These are phyloP conservation scores for Drosophila equinoxialis DNA, from an alignment of 1,140 invertebrate species.

Conservation along the genomic window DNA sequence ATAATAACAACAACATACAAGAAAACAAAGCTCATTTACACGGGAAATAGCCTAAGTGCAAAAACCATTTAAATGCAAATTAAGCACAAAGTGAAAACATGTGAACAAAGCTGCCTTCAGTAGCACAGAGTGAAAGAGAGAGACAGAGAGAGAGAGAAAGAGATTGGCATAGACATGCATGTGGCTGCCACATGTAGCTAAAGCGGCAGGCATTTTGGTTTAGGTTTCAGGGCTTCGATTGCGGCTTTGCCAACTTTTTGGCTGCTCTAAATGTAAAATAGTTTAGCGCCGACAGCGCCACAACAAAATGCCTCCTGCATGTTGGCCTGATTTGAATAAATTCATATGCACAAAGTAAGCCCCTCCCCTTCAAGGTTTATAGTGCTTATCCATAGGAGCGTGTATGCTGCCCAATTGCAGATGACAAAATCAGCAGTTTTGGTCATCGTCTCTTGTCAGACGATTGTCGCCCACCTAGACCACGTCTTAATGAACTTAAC, in stretches of 20 bases:
- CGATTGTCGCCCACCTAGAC: conserved; percentile 30
- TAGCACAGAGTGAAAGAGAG: conserved; percentile 21
- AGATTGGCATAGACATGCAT: conserved; percentile 31
- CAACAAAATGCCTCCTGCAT: conserved; percentile 58
- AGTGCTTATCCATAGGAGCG: conserved; percentile 42
- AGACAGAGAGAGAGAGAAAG: not conserved
- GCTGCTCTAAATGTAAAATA: conserved; percentile 76
- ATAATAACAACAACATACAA: conserved; percentile 23
- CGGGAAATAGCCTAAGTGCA: conserved; percentile 81
- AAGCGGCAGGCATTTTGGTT: conserved; percentile 7
- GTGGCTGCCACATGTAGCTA: conserved; percentile 25
- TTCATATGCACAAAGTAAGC: conserved; percentile 73
- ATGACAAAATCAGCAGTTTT: conserved; percentile 41
- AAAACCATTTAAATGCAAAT: conserved; percentile 83
- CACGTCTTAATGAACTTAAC: conserved; percentile 57
- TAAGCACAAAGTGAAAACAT: conserved; percentile 82
- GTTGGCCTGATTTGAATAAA: conserved; percentile 65
- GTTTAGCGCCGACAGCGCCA: conserved; percentile 60
- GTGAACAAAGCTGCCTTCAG: conserved; percentile 67
- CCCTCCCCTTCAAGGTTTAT: conserved; percentile 35
- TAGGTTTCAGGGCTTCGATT: conserved; percentile 45
- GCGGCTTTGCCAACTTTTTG: conserved; percentile 43
- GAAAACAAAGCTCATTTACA: conserved; percentile 81
- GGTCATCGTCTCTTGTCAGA: conserved; percentile 11
- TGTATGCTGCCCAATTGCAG: conserved; percentile 38